Evolutionary conservation across 2,888 invertebrate genomes (phyloP), one percentile per base, ranked within the genome.

Genomic region (Smittia sp.): DNA sequence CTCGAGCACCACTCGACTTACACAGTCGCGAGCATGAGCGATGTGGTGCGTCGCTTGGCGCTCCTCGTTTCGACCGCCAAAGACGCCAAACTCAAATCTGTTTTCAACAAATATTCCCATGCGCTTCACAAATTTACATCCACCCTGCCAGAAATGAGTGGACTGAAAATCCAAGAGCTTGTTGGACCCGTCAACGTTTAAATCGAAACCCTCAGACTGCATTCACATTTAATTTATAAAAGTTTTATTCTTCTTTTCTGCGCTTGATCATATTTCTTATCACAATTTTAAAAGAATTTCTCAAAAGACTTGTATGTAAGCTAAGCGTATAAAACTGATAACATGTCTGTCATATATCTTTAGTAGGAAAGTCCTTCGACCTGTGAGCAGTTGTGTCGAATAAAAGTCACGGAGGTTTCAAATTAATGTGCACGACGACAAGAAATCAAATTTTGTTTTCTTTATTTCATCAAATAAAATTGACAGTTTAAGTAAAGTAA

Each of bases 1-100:
- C 81, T 97, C 74, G 83, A 83, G 6, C 88, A 89, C 81, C 94
- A 95, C 80, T 91, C 94, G 7, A 87, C 86, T 1, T 95, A 96
- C 78, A 82, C 84, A 0, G 85, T 90, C 18, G 81, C 86, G 1
- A 87, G 92, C 72, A 84, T 97, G 63, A 81, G 87, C 58, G 89
- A 90, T 0, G 85, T 90, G 22, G 86, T 92, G 18, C 83, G 85
- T 63, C 86, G 88, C 76, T 84, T 96, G 75, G 93, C 94, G 0
- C 83, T 83, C 73, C 82, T 92, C 73, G 86, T 94, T 4, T 79
- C 85, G 0, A 88, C 88, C 79, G 87, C 89, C n/a, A 88, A 90
- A 13, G 86, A 85, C 22, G 87, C 88, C 15, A 93, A 91, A 80
- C 86, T 87, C 76, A 88, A 90, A 78, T 86, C 90, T 0, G 87